Base-by-base conservation (phyloP, 2,113 vertebrate species). In the Typhlomys cinereus region DNA sequence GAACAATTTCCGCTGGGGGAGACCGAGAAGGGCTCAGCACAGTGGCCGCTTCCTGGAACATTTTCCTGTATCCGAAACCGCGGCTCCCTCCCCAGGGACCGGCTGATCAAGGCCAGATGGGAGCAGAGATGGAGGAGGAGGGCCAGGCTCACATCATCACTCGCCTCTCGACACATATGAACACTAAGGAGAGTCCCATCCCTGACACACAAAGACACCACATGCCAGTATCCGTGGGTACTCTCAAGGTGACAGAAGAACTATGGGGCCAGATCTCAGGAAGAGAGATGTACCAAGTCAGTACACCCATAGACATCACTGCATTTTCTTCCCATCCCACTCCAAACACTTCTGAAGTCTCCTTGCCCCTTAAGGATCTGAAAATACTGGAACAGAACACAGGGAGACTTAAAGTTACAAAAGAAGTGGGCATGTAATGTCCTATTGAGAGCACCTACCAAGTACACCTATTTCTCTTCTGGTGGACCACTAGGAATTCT, bases 11-110 rank as follows among this genome's bases (percentile, higher is more conserved):
- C 96, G 94, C 93, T 93, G 89, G 96, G 96, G 96, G 96, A 97
- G 96, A 96, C 90, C 7, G 93, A 97, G 96, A 89, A 92, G 90
- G 97, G 96, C 96, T 94, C 96, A 93, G 93, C 95, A 96, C 96
- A 97, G 97, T 96, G 96, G 97, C 97, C 95, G 94, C 97, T 97
- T 97, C 97, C 97, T 97, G 97, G 97, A 97, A 97, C 97, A 96
- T 97, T 97, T 97, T 97, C 96, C 96, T 97, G 95, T 93, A 97
- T 97, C 97, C 92, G 96, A 97, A 97, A 97, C 97, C 97, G 94
- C 97, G 95, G 82, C 95, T 96, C 93, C 91, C 95, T 97, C 96
- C 95, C 97, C 88, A 71, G 96, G 96, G 96, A 96, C 95, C 5
- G 62, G 81, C 69, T 97, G 97, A 97, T 97, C 96, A 97, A 97